phyloP scores from a whole-genome alignment of 2,888 invertebrate species.

The Tipula helvola region DNA sequence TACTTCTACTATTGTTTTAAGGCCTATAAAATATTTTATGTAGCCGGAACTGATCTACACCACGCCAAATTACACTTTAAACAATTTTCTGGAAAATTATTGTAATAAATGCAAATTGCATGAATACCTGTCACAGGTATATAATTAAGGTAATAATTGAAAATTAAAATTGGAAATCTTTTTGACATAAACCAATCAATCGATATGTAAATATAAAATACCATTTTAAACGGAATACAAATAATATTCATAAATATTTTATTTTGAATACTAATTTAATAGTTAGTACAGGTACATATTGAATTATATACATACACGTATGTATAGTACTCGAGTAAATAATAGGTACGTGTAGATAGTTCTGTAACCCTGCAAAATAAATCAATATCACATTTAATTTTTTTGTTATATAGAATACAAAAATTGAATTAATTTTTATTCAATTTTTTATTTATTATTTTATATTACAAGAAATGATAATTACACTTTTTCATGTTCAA shows the following conservation, averaged over 20 bases:
- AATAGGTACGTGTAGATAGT: not conserved
- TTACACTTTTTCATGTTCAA: conserved; percentile 4
- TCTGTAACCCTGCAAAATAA: not conserved
- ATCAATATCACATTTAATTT: not conserved
- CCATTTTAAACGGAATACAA: not conserved
- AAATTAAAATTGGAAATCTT: not conserved
- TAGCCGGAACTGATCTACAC: too few relatives aligned
- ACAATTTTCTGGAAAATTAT: too few relatives aligned
- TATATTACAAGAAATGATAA: not conserved
- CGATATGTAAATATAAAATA: not conserved
- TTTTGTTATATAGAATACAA: not conserved
- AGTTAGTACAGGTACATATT: not conserved
- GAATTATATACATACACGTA: not conserved
- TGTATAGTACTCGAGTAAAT: not conserved
- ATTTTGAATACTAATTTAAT: not conserved
- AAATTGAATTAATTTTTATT: not conserved
- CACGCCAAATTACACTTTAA: too few relatives aligned
- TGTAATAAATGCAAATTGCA: not conserved
- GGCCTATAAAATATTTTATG: too few relatives aligned
- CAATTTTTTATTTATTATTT: not conserved
- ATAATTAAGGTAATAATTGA: not conserved
- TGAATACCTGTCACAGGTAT: not conserved
- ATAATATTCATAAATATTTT: not conserved
- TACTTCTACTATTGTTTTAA: too few relatives aligned
- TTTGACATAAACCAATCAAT: not conserved